These are phyloP conservation scores for Scelioninae gen. 2 DNA, from an alignment of 2,888 invertebrate species.

Conservation along the genomic window DNA sequence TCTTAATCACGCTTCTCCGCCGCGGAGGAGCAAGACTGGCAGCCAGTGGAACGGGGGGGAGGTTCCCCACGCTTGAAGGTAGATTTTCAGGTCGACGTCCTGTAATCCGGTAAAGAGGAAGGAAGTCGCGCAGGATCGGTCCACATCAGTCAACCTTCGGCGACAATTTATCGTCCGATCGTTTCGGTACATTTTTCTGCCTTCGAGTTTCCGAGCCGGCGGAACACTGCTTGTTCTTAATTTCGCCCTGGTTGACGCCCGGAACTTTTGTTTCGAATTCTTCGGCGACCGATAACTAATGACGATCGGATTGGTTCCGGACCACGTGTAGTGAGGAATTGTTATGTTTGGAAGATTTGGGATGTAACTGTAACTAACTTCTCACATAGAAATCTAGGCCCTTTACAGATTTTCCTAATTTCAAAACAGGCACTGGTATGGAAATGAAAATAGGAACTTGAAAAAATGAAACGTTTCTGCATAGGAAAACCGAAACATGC, in stretches of 20 bases:
- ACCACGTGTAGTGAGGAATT: too few relatives aligned
- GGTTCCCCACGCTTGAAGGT: conserved; percentile 58
- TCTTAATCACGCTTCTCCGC: conserved; percentile 69
- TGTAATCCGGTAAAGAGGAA: conserved; percentile 40
- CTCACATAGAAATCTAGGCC: too few relatives aligned
- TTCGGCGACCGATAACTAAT: too few relatives aligned
- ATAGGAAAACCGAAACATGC: too few relatives aligned
- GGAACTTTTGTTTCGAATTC: conserved; percentile 17
- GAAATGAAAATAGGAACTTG: too few relatives aligned
- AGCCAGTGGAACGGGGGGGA: conserved; percentile 60
- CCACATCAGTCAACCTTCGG: conserved; percentile 18
- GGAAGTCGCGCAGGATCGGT: conserved; percentile 31
- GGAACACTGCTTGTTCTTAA: conserved; percentile 4
- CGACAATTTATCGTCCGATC: conserved; percentile 22
- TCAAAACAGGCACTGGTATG: too few relatives aligned
- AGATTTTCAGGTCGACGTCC: conserved; percentile 50
- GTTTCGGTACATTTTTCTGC: conserved; percentile 20
- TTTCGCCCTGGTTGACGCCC: background rate
- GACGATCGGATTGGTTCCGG: too few relatives aligned
- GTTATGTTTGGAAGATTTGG: too few relatives aligned
- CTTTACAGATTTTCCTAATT: too few relatives aligned
- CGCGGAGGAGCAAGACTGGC: conserved; percentile 55
- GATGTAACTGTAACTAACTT: too few relatives aligned
- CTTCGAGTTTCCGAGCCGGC: conserved; percentile 17
- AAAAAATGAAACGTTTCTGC: too few relatives aligned